Evolutionary conservation across 2,113 vertebrate species (phyloP).

Genomic region (Turdus rufiventris): DNA sequence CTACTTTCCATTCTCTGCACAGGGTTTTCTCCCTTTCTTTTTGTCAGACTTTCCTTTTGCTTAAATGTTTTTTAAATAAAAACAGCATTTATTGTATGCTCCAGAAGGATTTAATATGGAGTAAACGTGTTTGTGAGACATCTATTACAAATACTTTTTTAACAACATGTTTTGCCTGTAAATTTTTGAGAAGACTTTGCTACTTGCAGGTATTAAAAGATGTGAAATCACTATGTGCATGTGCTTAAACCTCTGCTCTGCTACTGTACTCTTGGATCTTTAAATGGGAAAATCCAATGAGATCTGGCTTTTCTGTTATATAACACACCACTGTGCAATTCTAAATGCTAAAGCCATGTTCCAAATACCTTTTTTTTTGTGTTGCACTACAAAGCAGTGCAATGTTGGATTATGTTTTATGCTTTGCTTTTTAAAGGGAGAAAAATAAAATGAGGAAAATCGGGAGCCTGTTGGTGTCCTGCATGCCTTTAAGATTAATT

Average conservation of each 20-base stretch:
- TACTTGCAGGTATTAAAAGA: neutral
- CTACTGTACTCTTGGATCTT: neutral
- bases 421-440: neutral
- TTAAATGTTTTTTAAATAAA: neutral
- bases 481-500: neutral
- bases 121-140: neutral
- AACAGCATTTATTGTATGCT: neutral
- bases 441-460: neutral
- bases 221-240: neutral
- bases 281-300: conserved; percentile 3
- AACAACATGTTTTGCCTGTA: neutral
- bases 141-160: neutral
- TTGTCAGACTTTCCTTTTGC: neutral
- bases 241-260: neutral
- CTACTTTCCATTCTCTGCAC: neutral
- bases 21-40: neutral
- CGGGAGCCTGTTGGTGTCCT: neutral
- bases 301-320: neutral
- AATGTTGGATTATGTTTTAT: neutral
- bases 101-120: neutral
- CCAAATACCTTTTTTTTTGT: neutral
- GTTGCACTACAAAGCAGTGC: neutral
- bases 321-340: neutral
- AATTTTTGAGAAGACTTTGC: neutral
- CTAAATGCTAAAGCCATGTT: neutral